Conservation (phyloP, 2,888 invertebrate genomes). For the Eupithecia dodoneata region DNA sequence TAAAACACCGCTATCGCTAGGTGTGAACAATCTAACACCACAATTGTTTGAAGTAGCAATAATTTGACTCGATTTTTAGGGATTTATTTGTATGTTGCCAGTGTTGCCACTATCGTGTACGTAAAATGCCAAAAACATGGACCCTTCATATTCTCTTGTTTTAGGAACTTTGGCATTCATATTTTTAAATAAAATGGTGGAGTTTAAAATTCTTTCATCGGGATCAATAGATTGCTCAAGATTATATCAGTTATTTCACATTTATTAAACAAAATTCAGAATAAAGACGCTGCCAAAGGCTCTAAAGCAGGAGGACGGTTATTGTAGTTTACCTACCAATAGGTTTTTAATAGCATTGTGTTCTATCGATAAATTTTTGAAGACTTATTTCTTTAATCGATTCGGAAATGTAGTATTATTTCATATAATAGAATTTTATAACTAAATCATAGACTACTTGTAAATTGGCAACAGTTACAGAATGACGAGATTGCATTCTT, state of each 20-base stretch:
- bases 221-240: constrained; percentile 17
- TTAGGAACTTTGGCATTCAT: background rate
- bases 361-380: constrained; percentile 38
- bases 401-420: background rate
- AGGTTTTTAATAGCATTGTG: constrained; percentile 32
- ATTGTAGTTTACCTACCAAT: background rate
- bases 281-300: background rate
- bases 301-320: background rate
- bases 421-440: background rate
- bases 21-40: constrained; percentile 8
- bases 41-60: constrained; percentile 34
- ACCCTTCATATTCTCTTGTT: constrained; percentile 31
- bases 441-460: constrained; percentile 2
- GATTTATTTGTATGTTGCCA: constrained; percentile 40
- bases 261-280: background rate
- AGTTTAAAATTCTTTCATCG: background rate
- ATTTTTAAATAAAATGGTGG: background rate
- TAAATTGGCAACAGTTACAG: constrained; percentile 10
- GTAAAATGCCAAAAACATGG: constrained; percentile 46
- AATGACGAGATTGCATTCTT: constrained; percentile 7
- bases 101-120: constrained; percentile 41
- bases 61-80: constrained; percentile 35
- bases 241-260: background rate
- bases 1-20: constrained; percentile 10
- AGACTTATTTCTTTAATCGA: constrained; percentile 38